phyloP scores from a whole-genome alignment of 2,888 invertebrate genomes.

The Drosophila greeni region DNA sequence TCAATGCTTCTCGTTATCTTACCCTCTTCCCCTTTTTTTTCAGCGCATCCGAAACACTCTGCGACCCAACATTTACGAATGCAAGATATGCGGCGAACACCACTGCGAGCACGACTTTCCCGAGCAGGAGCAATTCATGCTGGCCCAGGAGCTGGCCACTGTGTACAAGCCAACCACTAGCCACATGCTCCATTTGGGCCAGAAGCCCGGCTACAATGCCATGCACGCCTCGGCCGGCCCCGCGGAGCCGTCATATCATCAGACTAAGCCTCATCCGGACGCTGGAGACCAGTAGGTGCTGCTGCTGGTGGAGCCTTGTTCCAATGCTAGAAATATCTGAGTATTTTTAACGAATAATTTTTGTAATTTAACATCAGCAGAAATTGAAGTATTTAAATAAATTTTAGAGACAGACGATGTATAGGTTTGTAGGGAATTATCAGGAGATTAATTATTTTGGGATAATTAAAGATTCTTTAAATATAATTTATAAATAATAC shows the following conservation, averaged over 20 bases:
- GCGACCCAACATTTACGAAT: conserved; percentile 87
- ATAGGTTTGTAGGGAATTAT: neutral
- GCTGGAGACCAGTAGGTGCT: conserved; percentile 43
- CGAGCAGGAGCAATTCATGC: conserved; percentile 80
- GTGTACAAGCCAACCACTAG: conserved; percentile 65
- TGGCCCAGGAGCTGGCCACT: conserved; percentile 76
- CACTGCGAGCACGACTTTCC: conserved; percentile 85
- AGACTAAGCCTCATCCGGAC: conserved; percentile 44
- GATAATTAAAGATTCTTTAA: too few relatives aligned
- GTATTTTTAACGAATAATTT: conserved; percentile 56
- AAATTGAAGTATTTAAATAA: conserved; percentile 46
- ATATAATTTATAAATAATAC: neutral
- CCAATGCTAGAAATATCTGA: conserved; percentile 51
- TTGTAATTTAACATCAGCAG: conserved; percentile 53
- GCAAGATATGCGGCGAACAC: conserved; percentile 85
- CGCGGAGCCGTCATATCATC: conserved; percentile 57
- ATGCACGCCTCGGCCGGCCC: conserved; percentile 58
- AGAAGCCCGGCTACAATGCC: conserved; percentile 64
- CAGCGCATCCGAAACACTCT: conserved; percentile 88
- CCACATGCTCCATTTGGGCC: conserved; percentile 43
- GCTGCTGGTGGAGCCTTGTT: conserved; percentile 24
- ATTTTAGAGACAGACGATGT: conserved; percentile 6
- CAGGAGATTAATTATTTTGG: too few relatives aligned
- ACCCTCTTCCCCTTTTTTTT: fast-evolving
- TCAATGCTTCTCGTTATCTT: neutral